Evolutionary conservation across 2,797 vertebrate species (phyloP).

Genomic region (Syngnathus acus): DNA sequence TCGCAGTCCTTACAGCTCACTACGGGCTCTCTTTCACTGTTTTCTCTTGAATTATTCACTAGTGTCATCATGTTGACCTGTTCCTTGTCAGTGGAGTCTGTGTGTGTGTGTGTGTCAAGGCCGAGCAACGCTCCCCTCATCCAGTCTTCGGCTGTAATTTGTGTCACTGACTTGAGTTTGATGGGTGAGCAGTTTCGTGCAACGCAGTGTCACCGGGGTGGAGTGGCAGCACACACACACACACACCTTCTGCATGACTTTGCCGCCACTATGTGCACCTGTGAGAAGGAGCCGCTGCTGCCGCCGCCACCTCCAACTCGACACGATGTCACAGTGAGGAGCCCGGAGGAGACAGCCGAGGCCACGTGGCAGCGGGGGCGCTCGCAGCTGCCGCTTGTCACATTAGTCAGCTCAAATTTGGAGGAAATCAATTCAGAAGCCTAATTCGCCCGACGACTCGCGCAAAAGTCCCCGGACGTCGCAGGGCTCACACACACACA

Average conservation of each 20-base stretch:
- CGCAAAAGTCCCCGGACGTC: constrained; percentile 57
- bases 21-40: constrained; percentile 48
- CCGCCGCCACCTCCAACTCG: constrained; percentile 43
- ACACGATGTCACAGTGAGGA: constrained; percentile 71
- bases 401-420: constrained; percentile 77
- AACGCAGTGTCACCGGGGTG: constrained; percentile 65
- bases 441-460: constrained; percentile 75
- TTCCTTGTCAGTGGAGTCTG: constrained; percentile 67
- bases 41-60: constrained; percentile 76
- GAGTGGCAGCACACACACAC: constrained; percentile 32
- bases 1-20: constrained; percentile 31
- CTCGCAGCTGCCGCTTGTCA: constrained; percentile 79
- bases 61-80: constrained; percentile 76
- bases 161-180: constrained; percentile 77
- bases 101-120: constrained; percentile 29
- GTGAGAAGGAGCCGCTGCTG: constrained; percentile 34
- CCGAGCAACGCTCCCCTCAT: constrained; percentile 62
- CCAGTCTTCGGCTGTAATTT: constrained; percentile 75
- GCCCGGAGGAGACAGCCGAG: constrained; percentile 75
- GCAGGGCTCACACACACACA: constrained; percentile 5
- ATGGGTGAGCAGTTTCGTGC: constrained; percentile 71
- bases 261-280: constrained; percentile 39
- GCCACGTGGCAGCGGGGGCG: constrained; percentile 49
- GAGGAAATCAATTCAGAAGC: constrained; percentile 76
- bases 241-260: constrained; percentile 42